Evolutionary conservation across 2,888 invertebrate species (phyloP).

Genomic region (Aleiodes alternator): DNA sequence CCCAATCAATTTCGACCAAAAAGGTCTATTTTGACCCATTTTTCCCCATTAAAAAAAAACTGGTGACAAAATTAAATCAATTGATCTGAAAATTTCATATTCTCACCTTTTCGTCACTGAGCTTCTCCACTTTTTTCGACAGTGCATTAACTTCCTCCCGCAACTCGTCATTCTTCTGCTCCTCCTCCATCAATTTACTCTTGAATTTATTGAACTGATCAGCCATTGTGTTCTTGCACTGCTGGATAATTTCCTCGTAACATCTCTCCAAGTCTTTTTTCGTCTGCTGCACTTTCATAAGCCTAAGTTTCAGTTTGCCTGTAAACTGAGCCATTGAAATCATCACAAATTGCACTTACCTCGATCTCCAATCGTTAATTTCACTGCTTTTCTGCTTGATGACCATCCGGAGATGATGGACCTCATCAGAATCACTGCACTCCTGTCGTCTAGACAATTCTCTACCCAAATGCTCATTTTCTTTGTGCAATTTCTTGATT

Average conservation of each 20-base stretch:
- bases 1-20: too few relatives aligned
- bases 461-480: conserved; percentile 42
- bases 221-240: conserved; percentile 58
- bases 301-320: conserved; percentile 50
- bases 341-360: conserved; percentile 26
- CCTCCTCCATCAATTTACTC: conserved; percentile 55
- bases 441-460: neutral
- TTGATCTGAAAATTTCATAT: neutral
- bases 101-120: conserved; percentile 61
- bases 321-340: neutral
- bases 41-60: too few relatives aligned
- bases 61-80: too few relatives aligned
- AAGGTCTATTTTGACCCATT: too few relatives aligned
- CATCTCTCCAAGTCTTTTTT: conserved; percentile 58
- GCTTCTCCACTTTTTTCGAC: conserved; percentile 59
- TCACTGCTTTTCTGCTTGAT: conserved; percentile 57
- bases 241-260: conserved; percentile 58
- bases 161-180: conserved; percentile 55
- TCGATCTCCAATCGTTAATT: conserved; percentile 41
- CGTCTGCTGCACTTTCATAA: conserved; percentile 59
- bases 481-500: conserved; percentile 55
- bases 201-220: conserved; percentile 59
- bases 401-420: conserved; percentile 48
- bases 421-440: conserved; percentile 30
- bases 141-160: conserved; percentile 59